A percentile compares a stretch with the other conserved stretches of the same genome.
These are phyloP conservation scores for Lycocerus yunnanus DNA, from an alignment of 2,888 invertebrate species.

Conservation along the genomic window DNA sequence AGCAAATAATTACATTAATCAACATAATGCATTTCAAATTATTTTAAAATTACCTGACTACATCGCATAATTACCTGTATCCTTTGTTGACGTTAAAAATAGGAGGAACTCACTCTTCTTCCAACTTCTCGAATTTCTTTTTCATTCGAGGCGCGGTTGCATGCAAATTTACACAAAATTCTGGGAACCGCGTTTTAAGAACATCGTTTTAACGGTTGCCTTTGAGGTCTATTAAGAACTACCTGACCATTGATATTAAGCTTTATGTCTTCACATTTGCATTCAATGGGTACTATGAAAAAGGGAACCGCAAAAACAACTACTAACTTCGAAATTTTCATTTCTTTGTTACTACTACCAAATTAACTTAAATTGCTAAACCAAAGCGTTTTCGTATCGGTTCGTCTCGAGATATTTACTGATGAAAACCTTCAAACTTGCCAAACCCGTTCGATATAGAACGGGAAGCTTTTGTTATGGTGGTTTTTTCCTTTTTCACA, in stretches of 20 bases:
- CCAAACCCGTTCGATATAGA: not conserved
- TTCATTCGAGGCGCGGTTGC: not conserved
- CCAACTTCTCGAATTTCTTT: not conserved
- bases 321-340: not conserved
- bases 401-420: not conserved
- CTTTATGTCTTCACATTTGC: slow-evolving; percentile 9
- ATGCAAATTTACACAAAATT: not conserved
- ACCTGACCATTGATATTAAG: slow-evolving; percentile 10
- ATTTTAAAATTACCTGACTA: not conserved
- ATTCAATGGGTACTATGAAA: not conserved
- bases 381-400: not conserved
- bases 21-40: not conserved
- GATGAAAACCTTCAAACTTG: not conserved
- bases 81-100: not conserved
- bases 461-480: not conserved
- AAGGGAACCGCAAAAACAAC: not conserved
- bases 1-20: not conserved
- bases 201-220: not conserved
- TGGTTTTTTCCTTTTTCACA: not conserved
- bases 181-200: slow-evolving; percentile 1
- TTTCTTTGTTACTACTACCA: not conserved
- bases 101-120: not conserved
- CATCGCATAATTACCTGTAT: not conserved
- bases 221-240: slow-evolving; percentile 7
- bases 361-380: not conserved